Conservation (phyloP, 2,797 vertebrate genomes). For the Miichthys miiuy region DNA sequence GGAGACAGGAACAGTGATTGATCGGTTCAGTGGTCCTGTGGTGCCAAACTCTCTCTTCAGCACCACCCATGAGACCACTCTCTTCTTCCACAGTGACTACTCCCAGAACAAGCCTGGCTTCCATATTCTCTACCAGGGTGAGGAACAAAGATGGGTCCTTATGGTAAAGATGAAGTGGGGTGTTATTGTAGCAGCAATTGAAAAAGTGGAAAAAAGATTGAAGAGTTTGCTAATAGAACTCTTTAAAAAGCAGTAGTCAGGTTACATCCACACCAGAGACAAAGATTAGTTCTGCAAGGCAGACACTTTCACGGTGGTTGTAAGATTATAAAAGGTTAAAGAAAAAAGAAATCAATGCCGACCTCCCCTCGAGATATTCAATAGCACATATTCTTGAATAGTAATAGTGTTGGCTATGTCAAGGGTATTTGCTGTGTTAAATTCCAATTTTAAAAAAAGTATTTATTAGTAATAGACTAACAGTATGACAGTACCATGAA, state of each 20-base stretch:
- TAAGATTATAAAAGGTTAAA: conserved; percentile 29
- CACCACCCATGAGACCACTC: conserved; percentile 96
- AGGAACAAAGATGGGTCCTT: conserved; percentile 43
- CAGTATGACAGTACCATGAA: neutral
- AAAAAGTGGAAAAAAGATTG: conserved; percentile 16
- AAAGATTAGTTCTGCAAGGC: conserved; percentile 11
- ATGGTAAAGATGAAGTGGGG: neutral
- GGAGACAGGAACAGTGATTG: conserved; percentile 93
- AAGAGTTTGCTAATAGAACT: conserved; percentile 29
- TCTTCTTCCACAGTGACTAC: conserved; percentile 98
- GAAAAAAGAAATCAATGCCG: conserved; percentile 19
- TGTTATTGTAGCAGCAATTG: conserved; percentile 26
- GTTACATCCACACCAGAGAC: conserved; percentile 7
- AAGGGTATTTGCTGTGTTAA: neutral
- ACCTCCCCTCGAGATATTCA: conserved; percentile 5
- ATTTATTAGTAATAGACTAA: neutral
- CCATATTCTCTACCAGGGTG: conserved; percentile 96
- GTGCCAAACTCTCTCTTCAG: conserved; percentile 95
- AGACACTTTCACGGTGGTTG: neutral
- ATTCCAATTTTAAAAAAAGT: neutral
- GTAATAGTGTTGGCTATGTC: neutral
- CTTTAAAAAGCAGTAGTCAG: conserved; percentile 25
- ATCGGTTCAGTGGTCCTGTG: conserved; percentile 93
- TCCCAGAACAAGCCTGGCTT: conserved; percentile 98
- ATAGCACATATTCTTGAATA: conserved; percentile 25